Percentiles rank a stretch among this genome's conserved stretches.
Conservation (phyloP, 2,797 vertebrate genomes). For the Crenuchus spilurus region DNA sequence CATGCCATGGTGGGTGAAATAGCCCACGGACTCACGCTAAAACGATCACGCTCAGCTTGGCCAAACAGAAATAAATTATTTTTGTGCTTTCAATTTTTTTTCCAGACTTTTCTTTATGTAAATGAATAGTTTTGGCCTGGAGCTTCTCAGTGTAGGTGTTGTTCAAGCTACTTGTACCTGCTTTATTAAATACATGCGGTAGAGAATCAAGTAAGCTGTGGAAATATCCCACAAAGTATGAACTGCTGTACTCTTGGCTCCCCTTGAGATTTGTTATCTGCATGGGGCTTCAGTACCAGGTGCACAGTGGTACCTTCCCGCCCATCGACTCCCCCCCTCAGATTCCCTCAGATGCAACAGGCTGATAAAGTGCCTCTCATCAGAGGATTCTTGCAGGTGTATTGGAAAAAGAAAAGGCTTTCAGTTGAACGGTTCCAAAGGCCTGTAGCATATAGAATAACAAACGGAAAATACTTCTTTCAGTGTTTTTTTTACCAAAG, state of each 20-base stretch:
- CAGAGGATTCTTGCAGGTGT: conserved; percentile 53
- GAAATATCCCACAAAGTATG: conserved; percentile 41
- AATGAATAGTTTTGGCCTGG: conserved; percentile 5
- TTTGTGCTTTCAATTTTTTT: too few species aligned
- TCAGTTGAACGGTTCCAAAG: conserved; percentile 40
- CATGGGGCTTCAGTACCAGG: conserved; percentile 56
- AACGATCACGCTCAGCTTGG: too few species aligned
- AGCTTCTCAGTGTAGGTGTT: conserved; percentile 33
- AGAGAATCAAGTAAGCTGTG: conserved; percentile 27
- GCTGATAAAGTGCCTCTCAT: conserved; percentile 54
- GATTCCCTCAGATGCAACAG: conserved; percentile 56
- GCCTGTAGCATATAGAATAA: background rate
- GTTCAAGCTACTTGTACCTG: conserved; percentile 14
- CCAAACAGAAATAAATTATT: too few species aligned
- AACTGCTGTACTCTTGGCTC: conserved; percentile 46
- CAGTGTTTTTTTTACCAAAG: background rate
- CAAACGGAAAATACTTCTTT: conserved; percentile 4
- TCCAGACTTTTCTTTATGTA: too few species aligned
- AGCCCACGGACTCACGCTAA: too few species aligned
- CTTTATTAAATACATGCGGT: conserved; percentile 32
- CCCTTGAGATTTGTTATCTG: conserved; percentile 58
- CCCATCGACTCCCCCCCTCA: conserved; percentile 37
- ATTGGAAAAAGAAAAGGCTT: conserved; percentile 42
- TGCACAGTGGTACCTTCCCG: conserved; percentile 56
- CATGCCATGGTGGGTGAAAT: too few species aligned